A percentile compares a stretch with the other conserved stretches of the same genome.
These are phyloP conservation scores for Pomatostomus ruficeps DNA, from an alignment of 2,113 vertebrate genomes.

Conservation along the genomic window DNA sequence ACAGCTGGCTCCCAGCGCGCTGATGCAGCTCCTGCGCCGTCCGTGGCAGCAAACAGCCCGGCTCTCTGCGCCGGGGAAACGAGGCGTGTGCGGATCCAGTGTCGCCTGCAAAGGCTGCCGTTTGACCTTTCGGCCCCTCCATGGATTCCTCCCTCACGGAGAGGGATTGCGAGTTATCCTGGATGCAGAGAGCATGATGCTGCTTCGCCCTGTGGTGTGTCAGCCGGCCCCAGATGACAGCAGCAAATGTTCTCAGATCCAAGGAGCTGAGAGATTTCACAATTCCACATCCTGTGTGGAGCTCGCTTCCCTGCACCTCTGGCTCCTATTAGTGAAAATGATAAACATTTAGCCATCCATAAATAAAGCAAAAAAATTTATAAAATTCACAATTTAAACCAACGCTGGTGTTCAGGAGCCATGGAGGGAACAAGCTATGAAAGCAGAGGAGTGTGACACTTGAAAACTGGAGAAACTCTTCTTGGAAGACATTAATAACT, in stretches of 20 bases:
- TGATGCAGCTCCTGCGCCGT: background rate
- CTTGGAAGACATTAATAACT: background rate
- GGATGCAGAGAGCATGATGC: accelerated
- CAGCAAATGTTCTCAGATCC: background rate
- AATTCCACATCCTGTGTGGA: background rate
- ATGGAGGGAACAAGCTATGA: accelerated
- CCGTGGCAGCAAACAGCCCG: background rate
- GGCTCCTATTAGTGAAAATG: background rate
- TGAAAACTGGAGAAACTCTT: background rate
- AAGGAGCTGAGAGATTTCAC: background rate
- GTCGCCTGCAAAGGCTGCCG: background rate
- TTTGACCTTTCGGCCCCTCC: background rate
- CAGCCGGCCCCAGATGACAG: background rate
- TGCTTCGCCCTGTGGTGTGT: background rate
- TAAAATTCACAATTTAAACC: background rate
- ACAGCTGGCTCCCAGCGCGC: background rate
- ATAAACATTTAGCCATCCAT: background rate
- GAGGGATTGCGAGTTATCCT: background rate
- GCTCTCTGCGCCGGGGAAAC: accelerated
- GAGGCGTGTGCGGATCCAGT: background rate
- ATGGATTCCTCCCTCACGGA: background rate
- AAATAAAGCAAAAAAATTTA: background rate
- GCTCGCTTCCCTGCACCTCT: background rate
- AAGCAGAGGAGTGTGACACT: background rate
- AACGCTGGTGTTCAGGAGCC: background rate